A percentile compares a stretch with the other conserved stretches of the same genome.
These are phyloP conservation scores for Bergia puertoricense DNA, from an alignment of 92 coral and sea anemone species.

Conservation along the genomic window DNA sequence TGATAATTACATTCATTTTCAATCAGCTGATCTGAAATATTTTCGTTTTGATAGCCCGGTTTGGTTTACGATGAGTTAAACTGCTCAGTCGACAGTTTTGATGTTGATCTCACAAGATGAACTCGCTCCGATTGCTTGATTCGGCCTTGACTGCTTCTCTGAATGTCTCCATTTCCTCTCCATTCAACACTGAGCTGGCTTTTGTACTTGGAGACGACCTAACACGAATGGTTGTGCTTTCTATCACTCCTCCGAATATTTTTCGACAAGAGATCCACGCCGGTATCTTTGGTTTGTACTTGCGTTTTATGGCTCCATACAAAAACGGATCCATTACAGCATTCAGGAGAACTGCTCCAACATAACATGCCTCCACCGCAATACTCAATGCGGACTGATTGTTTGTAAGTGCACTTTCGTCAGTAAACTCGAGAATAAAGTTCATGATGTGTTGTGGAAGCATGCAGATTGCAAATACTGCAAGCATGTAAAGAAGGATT, in stretches of 20 bases:
- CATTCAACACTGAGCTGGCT: not conserved
- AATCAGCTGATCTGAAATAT: too few species aligned
- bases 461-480: constrained; percentile 19
- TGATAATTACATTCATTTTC: not conserved
- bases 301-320: constrained; percentile 34
- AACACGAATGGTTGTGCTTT: not conserved
- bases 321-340: constrained; percentile 22
- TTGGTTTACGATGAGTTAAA: too few species aligned
- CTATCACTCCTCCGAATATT: not conserved
- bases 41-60: not conserved
- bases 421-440: constrained; percentile 22
- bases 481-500: constrained; percentile 25
- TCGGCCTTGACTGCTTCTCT: not conserved
- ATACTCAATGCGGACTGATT: not conserved
- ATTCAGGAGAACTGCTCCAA: constrained; percentile 19
- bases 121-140: not conserved
- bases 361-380: not conserved
- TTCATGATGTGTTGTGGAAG: constrained; percentile 36
- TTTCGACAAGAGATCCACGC: not conserved
- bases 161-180: not conserved
- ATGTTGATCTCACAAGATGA: not conserved
- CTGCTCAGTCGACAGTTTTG: not conserved
- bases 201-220: constrained; percentile 1
- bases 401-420: constrained; percentile 9
- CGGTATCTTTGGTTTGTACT: not conserved